Evolutionary conservation across 92 coral and sea anemone species (phyloP), one percentile per base, ranked within the genome.

Genomic region (Bergia sp.): DNA sequence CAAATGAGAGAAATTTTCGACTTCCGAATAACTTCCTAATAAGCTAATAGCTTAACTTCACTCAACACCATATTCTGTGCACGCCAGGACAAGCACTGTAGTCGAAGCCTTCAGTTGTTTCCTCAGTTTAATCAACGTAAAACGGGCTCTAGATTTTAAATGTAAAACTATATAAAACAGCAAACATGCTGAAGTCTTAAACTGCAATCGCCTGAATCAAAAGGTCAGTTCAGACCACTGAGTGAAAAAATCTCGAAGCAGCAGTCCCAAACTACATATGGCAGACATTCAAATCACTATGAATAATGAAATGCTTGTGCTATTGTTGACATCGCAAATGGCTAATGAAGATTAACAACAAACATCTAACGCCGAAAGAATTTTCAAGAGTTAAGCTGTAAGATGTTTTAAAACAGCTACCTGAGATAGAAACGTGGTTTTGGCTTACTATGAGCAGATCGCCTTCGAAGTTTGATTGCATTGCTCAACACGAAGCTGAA

Each of bases 401-500:
- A 53, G 83, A 13, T 79, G 53, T 79, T 79, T 37, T 29, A 29
- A 29, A 78, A 78, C 61, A n/a, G 61, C 65, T 21, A 45, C 18
- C 4, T 40, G 3, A 0, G 1, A 29, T 3, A 36, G 41, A 29
- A 43, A 37, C 15, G 10, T 37, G 18, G 16, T 12, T 29, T 37
- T 37, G 16, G 3, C 81, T 23, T 77, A 36, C 29, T 7, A 8
- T 0, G 0, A 57, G 15, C 77, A 80, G 45, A 41, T 37, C 69
- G 72, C 20, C 39, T 80, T 53, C 16, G 69, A 53, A 29, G 29
- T 55, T 80, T 7, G 11, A 47, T 7, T 12, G 67, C 71, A 84
- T 84, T 84, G 77, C 87, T 84, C 87, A 84, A 84, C 79, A 43
- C 87, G 49, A 36, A 67, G 73, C 40, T 12, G 44, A 7, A 84